A percentile compares a stretch with the other conserved stretches of the same genome.
Conservation (phyloP, 2,113 vertebrate species). For the Chaetodon auriga region DNA sequence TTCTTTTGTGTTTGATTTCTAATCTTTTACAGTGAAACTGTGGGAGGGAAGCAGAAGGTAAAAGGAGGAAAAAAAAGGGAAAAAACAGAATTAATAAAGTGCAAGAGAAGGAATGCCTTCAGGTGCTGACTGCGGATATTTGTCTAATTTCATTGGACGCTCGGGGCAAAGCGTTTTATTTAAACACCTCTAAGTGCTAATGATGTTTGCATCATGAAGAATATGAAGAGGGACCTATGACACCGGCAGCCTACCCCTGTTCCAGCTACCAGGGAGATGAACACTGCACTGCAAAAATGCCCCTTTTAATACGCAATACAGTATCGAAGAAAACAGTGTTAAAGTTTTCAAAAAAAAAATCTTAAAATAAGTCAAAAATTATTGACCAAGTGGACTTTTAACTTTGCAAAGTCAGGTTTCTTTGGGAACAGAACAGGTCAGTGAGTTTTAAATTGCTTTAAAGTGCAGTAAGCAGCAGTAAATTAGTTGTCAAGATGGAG, state of each 20-base stretch:
- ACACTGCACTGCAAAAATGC: background rate
- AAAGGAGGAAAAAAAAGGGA: background rate
- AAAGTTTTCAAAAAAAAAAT: background rate
- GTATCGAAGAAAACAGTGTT: too few relatives aligned
- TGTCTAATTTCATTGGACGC: slow-evolving; percentile 55
- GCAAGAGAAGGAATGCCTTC: slow-evolving; percentile 36
- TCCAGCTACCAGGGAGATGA: background rate
- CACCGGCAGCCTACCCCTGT: background rate
- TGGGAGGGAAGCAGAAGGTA: background rate
- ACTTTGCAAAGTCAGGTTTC: background rate
- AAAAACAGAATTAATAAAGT: slow-evolving; percentile 45
- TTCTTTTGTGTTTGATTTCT: background rate
- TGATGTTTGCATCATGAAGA: slow-evolving; percentile 67
- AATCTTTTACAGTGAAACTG: slow-evolving; percentile 23
- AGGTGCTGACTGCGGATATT: slow-evolving; percentile 56
- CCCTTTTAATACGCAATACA: background rate
- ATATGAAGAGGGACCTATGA: slow-evolving; percentile 43
- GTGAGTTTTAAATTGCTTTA: background rate
- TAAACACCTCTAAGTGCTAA: slow-evolving; percentile 58
- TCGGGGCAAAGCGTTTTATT: slow-evolving; percentile 50
- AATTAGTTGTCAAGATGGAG: slow-evolving; percentile 14
- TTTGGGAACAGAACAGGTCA: slow-evolving; percentile 17
- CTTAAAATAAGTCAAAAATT: background rate
- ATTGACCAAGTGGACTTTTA: background rate
- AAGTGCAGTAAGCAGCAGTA: slow-evolving; percentile 11